Base-by-base conservation (phyloP, 1,140 invertebrate genomes). In the Drosophila serrata region DNA sequence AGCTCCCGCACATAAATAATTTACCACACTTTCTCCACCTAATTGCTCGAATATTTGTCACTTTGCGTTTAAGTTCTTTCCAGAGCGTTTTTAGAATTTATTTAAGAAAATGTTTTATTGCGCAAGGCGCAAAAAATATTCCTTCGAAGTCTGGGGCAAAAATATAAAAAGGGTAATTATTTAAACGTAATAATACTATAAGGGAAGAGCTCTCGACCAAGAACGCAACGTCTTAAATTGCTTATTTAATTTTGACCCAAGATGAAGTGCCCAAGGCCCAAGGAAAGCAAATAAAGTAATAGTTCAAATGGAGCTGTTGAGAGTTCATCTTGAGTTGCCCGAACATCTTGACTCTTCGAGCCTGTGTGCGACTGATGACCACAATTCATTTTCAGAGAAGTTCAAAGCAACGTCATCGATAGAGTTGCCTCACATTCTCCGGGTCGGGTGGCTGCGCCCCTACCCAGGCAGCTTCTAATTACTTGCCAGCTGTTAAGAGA, bases 211-310 rank as follows among this genome's bases (percentile, higher is more conserved):
- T 46, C 17, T 39, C 33, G n/a, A 13, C 29, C 24, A 24, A n/a
- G n/a, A 45, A 22, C 35, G 45, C 17, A 60, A 70, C 15, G 43
- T 62, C 53, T 67, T 55, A 33, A 70, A 79, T 69, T 78, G 77
- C 74, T 81, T 85, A 74, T 63, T 69, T 85, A 74, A 78, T 70
- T 80, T 80, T 62, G 81, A 80, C 75, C 76, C 40, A 67, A 75
- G 75, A 68, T 77, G 67, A 67, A 73, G 65, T 43, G 61, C 39
- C 22, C 46, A 43, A 27, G 49, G 29, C 6, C 17, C 6, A 6
- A 49, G 45, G 19, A 49, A 45, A 13, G 12, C 15, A 53, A 31
- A 55, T 19, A 46, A 40, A 29, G 22, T 11, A 70, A 61, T 79
- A 58, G 40, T 78, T 82, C 40, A 29, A 82, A 79, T 79, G 53